These are phyloP conservation scores for roundworm (Caenorhabditis elegans) DNA, from an alignment of 1,140 invertebrate genomes.

Conservation along the genomic window WBcel235 BX284604.4:17302501-17303000, in stretches of 20 bases:
- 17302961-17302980: neutral
- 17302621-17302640: slow-evolving; percentile 2
- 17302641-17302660: neutral
- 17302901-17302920: slow-evolving; percentile 2
- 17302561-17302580: neutral
- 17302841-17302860: neutral
- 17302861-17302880: neutral
- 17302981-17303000: neutral
- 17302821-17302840: slow-evolving; percentile 23
- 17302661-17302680: neutral
- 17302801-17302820: slow-evolving; percentile 1
- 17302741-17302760: neutral
- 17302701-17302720: neutral
- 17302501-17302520: too few relatives aligned
- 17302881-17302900: neutral
- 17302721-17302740: neutral
- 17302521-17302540: too few relatives aligned
- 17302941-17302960: neutral
- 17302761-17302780: too few relatives aligned
- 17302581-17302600: neutral
- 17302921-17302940: neutral
- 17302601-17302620: neutral
- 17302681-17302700: neutral
- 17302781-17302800: too few relatives aligned
- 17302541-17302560: neutral